Percentiles rank a stretch among this genome's conserved stretches.
phyloP scores from a whole-genome alignment of 1,140 invertebrate species.

The Zaprionus inermis region DNA sequence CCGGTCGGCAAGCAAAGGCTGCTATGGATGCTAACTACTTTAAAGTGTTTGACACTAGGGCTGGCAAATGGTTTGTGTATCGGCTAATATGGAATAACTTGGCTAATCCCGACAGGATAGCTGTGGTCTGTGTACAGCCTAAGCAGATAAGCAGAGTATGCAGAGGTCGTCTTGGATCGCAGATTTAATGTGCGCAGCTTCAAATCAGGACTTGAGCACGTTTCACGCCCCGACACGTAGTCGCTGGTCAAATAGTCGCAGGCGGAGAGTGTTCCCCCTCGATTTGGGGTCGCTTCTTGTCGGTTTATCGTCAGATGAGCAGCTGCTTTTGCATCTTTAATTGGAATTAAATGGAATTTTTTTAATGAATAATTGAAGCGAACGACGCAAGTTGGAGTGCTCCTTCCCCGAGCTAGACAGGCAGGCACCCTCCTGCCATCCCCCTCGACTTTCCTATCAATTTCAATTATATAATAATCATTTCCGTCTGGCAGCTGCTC shows the following conservation, averaged over 20 bases:
- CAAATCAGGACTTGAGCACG: constrained; percentile 70
- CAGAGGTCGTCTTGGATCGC: not conserved
- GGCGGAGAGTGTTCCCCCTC: not conserved
- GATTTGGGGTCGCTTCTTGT: constrained; percentile 36
- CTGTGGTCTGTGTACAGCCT: not conserved
- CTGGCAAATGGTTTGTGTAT: constrained; percentile 13
- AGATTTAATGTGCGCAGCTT: constrained; percentile 35
- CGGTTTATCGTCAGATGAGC: constrained; percentile 62
- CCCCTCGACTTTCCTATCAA: constrained; percentile 59
- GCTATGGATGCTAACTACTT: too few species aligned
- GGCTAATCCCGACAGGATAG: not conserved
- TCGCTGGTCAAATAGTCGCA: constrained; percentile 24
- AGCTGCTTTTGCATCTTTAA: constrained; percentile 79
- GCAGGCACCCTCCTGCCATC: not conserved
- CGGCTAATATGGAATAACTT: not conserved
- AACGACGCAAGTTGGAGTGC: constrained; percentile 26
- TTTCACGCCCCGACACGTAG: constrained; percentile 43
- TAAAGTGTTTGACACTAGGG: too few species aligned
- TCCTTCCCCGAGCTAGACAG: not conserved
- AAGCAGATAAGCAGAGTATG: constrained; percentile 3
- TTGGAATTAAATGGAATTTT: constrained; percentile 73
- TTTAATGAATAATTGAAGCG: constrained; percentile 71
- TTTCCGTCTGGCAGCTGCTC: constrained; percentile 62
- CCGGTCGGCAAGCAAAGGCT: not conserved
- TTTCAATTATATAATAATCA: constrained; percentile 83